phyloP scores from a whole-genome alignment of 2,888 invertebrate species.

The Andrena bicolor region DNA sequence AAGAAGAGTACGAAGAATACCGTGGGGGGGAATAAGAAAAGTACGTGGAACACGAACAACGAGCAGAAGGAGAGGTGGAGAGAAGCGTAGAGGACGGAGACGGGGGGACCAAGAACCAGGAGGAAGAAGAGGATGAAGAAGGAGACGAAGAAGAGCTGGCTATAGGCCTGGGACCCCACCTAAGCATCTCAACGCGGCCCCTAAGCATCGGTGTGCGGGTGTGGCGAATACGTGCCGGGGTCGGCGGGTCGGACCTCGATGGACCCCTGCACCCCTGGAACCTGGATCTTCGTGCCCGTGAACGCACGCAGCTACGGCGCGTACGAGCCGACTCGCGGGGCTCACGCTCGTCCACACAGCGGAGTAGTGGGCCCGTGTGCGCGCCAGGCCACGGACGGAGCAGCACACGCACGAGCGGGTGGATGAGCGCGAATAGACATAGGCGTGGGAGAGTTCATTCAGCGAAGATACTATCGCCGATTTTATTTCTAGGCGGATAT shows the following conservation, averaged over 20 bases:
- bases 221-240: slow-evolving; percentile 85
- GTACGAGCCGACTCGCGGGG: slow-evolving; percentile 58
- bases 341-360: slow-evolving; percentile 43
- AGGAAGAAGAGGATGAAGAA: slow-evolving; percentile 9
- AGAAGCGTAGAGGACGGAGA: slow-evolving; percentile 1
- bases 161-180: slow-evolving; percentile 78
- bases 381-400: slow-evolving; percentile 44
- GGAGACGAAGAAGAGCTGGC: slow-evolving; percentile 47
- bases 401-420: slow-evolving; percentile 64
- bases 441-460: slow-evolving; percentile 85
- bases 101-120: slow-evolving; percentile 7
- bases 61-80: slow-evolving; percentile 9
- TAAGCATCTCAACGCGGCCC: slow-evolving; percentile 79
- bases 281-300: slow-evolving; percentile 75
- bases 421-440: slow-evolving; percentile 80
- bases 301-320: slow-evolving; percentile 76
- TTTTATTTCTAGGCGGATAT: slow-evolving; percentile 84
- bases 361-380: slow-evolving; percentile 18
- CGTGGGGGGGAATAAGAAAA: slow-evolving; percentile 19
- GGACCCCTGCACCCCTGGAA: slow-evolving; percentile 75
- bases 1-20: slow-evolving; percentile 16
- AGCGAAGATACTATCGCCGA: slow-evolving; percentile 85
- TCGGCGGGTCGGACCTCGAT: slow-evolving; percentile 82
- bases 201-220: slow-evolving; percentile 83
- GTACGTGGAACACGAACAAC: slow-evolving; percentile 30